phyloP scores from a whole-genome alignment of 2,113 vertebrate genomes.

The Nibea coibor region DNA sequence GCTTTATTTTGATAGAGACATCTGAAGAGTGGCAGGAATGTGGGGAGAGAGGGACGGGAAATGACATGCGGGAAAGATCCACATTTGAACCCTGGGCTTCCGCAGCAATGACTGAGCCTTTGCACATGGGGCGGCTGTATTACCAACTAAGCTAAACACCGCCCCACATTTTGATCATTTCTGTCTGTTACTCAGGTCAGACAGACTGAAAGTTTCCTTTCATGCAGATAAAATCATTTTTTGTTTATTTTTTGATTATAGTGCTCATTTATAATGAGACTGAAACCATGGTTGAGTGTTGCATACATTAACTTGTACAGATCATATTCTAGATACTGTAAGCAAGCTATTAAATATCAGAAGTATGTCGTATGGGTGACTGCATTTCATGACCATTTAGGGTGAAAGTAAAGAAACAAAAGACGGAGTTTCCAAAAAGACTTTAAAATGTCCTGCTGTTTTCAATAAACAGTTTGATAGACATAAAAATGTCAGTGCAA shows the following conservation, averaged over 20 bases:
- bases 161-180: neutral
- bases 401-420: slow-evolving; percentile 16
- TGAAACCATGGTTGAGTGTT: neutral
- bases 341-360: neutral
- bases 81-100: no score
- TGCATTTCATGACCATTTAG: slow-evolving; percentile 26
- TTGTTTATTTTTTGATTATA: no score
- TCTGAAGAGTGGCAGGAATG: no score
- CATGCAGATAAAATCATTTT: neutral
- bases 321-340: neutral
- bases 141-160: no score
- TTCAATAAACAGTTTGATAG: neutral
- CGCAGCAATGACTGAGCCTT: no score
- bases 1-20: no score
- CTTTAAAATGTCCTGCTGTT: neutral
- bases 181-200: neutral
- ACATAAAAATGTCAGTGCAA: slow-evolving; percentile 18
- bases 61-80: no score
- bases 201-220: neutral
- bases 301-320: neutral
- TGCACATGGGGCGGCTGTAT: no score
- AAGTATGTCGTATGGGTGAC: neutral
- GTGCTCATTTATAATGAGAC: neutral
- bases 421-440: neutral
- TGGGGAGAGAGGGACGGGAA: no score